Evolutionary conservation across 1,140 invertebrate genomes (phyloP).

Genomic region (Trichonephila clavipes): DNA sequence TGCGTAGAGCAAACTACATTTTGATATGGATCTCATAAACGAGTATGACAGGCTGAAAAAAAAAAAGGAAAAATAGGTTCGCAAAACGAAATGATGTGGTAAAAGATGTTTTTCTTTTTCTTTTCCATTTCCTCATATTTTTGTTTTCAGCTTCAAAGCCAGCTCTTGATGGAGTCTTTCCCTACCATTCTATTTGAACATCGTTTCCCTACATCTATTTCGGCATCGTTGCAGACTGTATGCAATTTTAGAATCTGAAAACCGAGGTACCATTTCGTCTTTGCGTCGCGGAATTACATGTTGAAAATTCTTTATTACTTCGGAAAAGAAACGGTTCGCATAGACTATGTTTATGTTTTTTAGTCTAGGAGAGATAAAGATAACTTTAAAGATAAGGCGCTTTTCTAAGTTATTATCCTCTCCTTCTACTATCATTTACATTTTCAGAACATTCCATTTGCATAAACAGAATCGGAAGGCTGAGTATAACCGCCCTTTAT

Average conservation of each 20-base stretch:
- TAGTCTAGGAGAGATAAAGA: constrained; percentile 44
- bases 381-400: constrained; percentile 67
- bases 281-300: not conserved
- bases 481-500: constrained; percentile 21
- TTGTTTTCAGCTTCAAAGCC: not conserved
- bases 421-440: constrained; percentile 63
- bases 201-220: constrained; percentile 13
- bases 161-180: not conserved
- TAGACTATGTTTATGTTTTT: constrained; percentile 54
- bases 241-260: constrained; percentile 47
- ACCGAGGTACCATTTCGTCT: constrained; percentile 7
- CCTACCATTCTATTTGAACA: not conserved
- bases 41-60: not conserved
- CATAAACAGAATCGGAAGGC: constrained; percentile 60
- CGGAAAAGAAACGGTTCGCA: constrained; percentile 3
- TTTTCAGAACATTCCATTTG: constrained; percentile 72
- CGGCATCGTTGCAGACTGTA: not conserved
- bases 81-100: not conserved
- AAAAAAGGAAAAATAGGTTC: not conserved
- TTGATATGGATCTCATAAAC: constrained; percentile 51
- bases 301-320: constrained; percentile 58
- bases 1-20: constrained; percentile 35
- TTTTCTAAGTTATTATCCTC: constrained; percentile 47
- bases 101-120: constrained; percentile 29
- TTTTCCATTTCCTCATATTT: not conserved